Conservation (phyloP, 2,797 vertebrate species). For the Takifugu ocellatus region DNA sequence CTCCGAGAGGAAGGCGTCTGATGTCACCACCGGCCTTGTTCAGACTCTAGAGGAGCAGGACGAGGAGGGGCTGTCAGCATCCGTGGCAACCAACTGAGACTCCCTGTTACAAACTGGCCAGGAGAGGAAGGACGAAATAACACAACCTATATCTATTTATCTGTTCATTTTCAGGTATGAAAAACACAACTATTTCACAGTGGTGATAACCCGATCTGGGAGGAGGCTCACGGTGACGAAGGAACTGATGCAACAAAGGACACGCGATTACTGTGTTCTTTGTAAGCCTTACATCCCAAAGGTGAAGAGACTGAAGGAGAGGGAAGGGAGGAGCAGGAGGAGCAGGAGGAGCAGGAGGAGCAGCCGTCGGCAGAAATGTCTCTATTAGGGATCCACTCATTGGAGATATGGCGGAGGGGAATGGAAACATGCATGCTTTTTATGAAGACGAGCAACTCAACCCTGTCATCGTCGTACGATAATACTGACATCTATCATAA, state of each 20-base stretch:
- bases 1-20: constrained; percentile 85
- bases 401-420: constrained; percentile 4
- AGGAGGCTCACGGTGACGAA: constrained; percentile 42
- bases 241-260: constrained; percentile 62
- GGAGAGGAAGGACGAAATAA: constrained; percentile 54
- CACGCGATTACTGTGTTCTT: constrained; percentile 50
- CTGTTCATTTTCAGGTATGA: constrained; percentile 78
- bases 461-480: constrained; percentile 64
- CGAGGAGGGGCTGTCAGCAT: constrained; percentile 65
- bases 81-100: constrained; percentile 74
- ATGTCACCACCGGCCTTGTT: constrained; percentile 87
- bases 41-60: constrained; percentile 90
- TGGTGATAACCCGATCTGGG: no score
- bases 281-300: constrained; percentile 74
- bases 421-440: constrained; percentile 79
- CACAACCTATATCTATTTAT: constrained; percentile 72
- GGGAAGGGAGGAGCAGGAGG: constrained; percentile 37
- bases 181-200: constrained; percentile 7
- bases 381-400: background rate
- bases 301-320: constrained; percentile 2
- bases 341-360: constrained; percentile 15
- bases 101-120: constrained; percentile 55
- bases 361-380: no score
- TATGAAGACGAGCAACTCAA: constrained; percentile 65
- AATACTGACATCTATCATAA: constrained; percentile 62